Percentiles rank a stretch among this genome's conserved stretches.
These are phyloP conservation scores for Thinocorus orbignyianus DNA, from an alignment of 2,113 vertebrate species.

Conservation along the genomic window DNA sequence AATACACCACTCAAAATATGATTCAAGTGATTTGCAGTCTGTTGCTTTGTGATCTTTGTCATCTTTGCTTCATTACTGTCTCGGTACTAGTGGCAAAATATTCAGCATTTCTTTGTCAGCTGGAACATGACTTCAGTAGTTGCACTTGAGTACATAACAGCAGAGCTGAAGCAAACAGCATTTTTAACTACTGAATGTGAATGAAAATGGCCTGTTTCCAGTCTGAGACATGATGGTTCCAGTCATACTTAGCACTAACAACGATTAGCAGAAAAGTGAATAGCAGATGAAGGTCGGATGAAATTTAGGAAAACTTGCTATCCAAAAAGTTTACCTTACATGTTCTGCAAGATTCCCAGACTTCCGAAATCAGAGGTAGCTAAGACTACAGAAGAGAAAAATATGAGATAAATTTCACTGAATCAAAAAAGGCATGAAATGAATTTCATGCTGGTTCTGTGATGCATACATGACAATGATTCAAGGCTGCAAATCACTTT, in stretches of 20 bases:
- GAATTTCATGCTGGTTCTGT: not conserved
- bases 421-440: not conserved
- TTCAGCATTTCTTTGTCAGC: slow-evolving; percentile 18
- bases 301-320: not conserved
- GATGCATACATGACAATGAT: not conserved
- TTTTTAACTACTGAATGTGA: not conserved
- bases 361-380: not conserved
- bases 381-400: slow-evolving; percentile 12
- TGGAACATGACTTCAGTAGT: not conserved
- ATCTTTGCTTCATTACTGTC: slow-evolving; percentile 45
- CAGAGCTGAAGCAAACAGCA: not conserved
- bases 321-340: not conserved
- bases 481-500: not conserved
- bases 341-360: not conserved
- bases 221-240: not conserved
- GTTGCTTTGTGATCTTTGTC: slow-evolving; percentile 69
- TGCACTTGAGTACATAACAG: not conserved
- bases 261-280: not conserved
- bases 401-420: not conserved
- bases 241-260: not conserved
- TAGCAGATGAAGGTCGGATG: not conserved
- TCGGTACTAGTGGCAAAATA: not conserved
- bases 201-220: not conserved
- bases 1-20: slow-evolving; percentile 77
- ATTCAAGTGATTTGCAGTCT: slow-evolving; percentile 75